Evolutionary conservation across 2,888 invertebrate species (phyloP).

Genomic region (Lasioglossum marginatum): DNA sequence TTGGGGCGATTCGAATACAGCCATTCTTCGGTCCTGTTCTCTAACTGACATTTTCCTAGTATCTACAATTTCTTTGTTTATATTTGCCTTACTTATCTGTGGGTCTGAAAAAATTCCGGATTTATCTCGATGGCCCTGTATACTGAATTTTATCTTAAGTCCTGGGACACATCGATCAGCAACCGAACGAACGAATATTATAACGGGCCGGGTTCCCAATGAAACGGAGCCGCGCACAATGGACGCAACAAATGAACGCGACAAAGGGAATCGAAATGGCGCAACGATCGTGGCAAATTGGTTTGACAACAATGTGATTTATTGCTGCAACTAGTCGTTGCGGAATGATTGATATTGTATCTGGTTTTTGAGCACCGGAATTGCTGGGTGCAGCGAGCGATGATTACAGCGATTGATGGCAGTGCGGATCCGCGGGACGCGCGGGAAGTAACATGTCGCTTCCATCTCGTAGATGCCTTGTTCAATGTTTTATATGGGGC

Average conservation of each 20-base stretch:
- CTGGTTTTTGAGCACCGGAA: constrained; percentile 44
- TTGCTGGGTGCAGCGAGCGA: constrained; percentile 25
- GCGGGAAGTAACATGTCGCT: neutral
- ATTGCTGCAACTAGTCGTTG: constrained; percentile 31
- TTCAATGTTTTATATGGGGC: constrained; percentile 12
- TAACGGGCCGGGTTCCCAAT: constrained; percentile 21
- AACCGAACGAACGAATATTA: constrained; percentile 2
- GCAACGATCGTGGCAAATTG: constrained; percentile 50
- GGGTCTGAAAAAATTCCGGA: neutral
- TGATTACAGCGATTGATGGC: constrained; percentile 53
- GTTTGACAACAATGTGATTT: constrained; percentile 56
- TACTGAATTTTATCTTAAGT: neutral
- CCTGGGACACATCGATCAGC: neutral
- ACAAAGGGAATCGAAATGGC: constrained; percentile 40
- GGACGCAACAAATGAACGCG: constrained; percentile 49
- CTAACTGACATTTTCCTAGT: too few relatives aligned
- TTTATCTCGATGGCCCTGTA: neutral
- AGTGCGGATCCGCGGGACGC: neutral
- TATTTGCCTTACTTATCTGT: too few relatives aligned
- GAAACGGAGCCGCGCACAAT: constrained; percentile 19
- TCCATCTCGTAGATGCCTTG: constrained; percentile 3
- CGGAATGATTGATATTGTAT: constrained; percentile 56
- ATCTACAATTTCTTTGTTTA: too few relatives aligned
- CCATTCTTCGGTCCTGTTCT: too few relatives aligned
- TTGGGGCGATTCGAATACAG: too few relatives aligned